A percentile compares a stretch with the other conserved stretches of the same genome.
These are phyloP conservation scores for Pimpla rufipes DNA, from an alignment of 2,888 invertebrate genomes.

Conservation along the genomic window DNA sequence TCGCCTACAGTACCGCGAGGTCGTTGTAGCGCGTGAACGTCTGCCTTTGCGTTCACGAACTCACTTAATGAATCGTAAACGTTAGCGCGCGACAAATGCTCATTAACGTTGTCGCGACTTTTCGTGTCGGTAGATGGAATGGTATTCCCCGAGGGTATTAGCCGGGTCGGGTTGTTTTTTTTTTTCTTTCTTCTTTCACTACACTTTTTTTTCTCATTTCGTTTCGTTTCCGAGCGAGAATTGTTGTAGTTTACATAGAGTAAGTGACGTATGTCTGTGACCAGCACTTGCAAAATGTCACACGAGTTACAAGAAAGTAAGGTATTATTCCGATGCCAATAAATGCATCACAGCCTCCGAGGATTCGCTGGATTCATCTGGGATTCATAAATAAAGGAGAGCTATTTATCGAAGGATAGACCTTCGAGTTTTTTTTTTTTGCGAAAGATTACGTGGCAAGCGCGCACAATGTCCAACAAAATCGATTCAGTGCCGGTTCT, in stretches of 20 bases:
- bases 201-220: constrained; percentile 29
- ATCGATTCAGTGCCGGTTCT: constrained; percentile 19
- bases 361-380: constrained; percentile 29
- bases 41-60: constrained; percentile 26
- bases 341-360: constrained; percentile 76
- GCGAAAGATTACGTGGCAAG: constrained; percentile 53
- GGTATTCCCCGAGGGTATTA: constrained; percentile 61
- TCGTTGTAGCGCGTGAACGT: constrained; percentile 51
- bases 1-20: constrained; percentile 54
- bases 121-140: constrained; percentile 66
- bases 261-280: constrained; percentile 60
- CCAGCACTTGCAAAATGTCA: constrained; percentile 67
- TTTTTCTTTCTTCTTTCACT: not conserved
- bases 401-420: constrained; percentile 20
- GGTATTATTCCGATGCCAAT: constrained; percentile 71
- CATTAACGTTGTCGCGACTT: constrained; percentile 48
- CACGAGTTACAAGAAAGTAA: constrained; percentile 38
- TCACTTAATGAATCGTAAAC: constrained; percentile 39
- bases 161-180: constrained; percentile 47
- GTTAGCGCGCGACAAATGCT: constrained; percentile 57
- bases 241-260: constrained; percentile 49
- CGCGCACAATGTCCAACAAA: constrained; percentile 41
- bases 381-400: constrained; percentile 48
- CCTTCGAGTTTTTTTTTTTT: constrained; percentile 14
- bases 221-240: constrained; percentile 33